Percentiles rank a stretch among this genome's conserved stretches.
Conservation (phyloP, 2,888 invertebrate species). For the Stramonita haemastoma region DNA sequence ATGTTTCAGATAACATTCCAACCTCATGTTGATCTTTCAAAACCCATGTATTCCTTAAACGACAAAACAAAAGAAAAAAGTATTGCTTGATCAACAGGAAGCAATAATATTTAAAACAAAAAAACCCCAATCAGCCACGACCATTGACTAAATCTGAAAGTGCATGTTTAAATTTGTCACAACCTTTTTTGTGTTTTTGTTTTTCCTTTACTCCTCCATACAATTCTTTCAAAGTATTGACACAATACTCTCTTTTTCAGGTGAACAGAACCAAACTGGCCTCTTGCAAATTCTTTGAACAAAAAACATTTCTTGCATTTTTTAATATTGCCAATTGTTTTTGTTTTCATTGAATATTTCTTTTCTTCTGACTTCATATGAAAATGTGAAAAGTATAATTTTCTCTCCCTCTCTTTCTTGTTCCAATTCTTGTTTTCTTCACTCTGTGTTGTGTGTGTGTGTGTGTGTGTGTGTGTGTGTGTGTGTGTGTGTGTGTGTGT, state of each 20-base stretch:
- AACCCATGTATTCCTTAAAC: background rate
- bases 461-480: background rate
- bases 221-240: too few relatives aligned
- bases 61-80: background rate
- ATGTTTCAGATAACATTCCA: background rate
- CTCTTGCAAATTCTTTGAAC: background rate
- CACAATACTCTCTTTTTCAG: background rate
- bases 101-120: background rate
- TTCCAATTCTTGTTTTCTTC: too few relatives aligned
- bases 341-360: too few relatives aligned
- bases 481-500: slow-evolving; percentile 18
- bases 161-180: background rate
- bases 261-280: background rate
- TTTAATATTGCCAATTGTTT: background rate
- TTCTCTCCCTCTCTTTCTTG: too few relatives aligned
- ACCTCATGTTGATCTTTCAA: background rate
- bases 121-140: too few relatives aligned
- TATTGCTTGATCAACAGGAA: background rate
- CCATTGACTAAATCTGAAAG: background rate
- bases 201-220: too few relatives aligned
- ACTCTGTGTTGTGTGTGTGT: slow-evolving; percentile 10
- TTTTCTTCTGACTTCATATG: too few relatives aligned
- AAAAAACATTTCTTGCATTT: background rate
- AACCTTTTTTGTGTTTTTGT: background rate
- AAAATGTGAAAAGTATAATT: too few relatives aligned